phyloP scores from a whole-genome alignment of 2,797 vertebrate species.

The Enteromius trimaculatus region DNA sequence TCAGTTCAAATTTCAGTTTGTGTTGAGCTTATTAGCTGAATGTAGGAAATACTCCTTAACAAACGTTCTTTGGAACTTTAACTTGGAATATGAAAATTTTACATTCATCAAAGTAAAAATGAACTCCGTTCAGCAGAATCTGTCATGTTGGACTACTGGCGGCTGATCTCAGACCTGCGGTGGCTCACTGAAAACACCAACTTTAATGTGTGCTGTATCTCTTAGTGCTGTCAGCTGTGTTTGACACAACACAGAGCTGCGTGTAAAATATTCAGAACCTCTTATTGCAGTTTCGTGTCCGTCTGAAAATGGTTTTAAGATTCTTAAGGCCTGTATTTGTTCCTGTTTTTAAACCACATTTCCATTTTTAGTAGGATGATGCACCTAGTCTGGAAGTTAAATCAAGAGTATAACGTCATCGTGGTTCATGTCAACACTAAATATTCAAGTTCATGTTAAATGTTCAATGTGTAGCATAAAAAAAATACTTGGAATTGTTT shows the following conservation, averaged over 20 bases:
- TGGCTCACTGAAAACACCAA: not conserved
- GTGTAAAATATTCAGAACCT: constrained; percentile 60
- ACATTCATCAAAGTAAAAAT: not conserved
- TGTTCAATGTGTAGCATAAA: not conserved
- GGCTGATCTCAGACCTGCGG: constrained; percentile 17
- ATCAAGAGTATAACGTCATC: not conserved
- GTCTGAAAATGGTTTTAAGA: constrained; percentile 19
- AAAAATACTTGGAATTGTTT: not conserved
- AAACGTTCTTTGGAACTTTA: constrained; percentile 1
- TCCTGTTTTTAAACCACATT: constrained; percentile 27
- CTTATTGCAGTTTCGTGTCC: constrained; percentile 61
- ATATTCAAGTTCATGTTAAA: not conserved
- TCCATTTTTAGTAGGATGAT: not conserved
- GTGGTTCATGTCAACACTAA: not conserved
- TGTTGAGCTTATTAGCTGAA: not conserved
- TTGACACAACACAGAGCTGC: constrained; percentile 42
- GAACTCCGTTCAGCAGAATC: not conserved
- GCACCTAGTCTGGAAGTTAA: not conserved
- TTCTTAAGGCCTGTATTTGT: constrained; percentile 49
- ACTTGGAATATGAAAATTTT: not conserved
- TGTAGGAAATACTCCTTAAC: not conserved
- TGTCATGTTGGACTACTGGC: constrained; percentile 1
- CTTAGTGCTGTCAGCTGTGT: constrained; percentile 44
- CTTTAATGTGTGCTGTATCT: constrained; percentile 8
- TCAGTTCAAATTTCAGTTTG: not conserved